Conservation (phyloP, 2,888 invertebrate genomes). For the Diaprepes abbreviatus region DNA sequence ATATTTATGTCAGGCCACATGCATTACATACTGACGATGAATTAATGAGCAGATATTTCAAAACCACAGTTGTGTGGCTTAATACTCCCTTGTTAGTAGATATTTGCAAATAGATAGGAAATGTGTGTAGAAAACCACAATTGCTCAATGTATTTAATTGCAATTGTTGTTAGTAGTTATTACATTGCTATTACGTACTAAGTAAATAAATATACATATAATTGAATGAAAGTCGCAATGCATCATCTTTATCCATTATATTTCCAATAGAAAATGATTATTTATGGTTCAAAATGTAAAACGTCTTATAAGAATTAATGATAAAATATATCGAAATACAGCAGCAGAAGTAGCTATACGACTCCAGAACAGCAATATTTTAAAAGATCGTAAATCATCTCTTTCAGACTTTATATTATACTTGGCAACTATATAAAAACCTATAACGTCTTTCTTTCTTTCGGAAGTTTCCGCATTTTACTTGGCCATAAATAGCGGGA, state of each 20-base stretch:
- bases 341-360: conserved; percentile 20
- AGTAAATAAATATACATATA: too few relatives aligned
- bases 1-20: too few relatives aligned
- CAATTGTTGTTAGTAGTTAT: too few relatives aligned
- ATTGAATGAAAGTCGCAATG: too few relatives aligned
- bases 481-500: conserved; percentile 18
- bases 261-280: conserved; percentile 23
- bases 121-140: too few relatives aligned
- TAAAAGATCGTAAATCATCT: conserved; percentile 34
- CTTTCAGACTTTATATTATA: conserved; percentile 20
- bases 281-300: conserved; percentile 31
- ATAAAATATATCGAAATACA: conserved; percentile 30
- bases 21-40: too few relatives aligned
- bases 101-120: too few relatives aligned
- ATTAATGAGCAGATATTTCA: too few relatives aligned
- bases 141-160: too few relatives aligned
- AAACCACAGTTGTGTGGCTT: too few relatives aligned
- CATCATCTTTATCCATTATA: conserved; percentile 15
- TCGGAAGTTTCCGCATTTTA: conserved; percentile 24
- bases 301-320: conserved; percentile 42
- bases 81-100: too few relatives aligned
- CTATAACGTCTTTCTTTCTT: conserved; percentile 18
- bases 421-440: conserved; percentile 27
- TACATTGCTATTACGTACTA: too few relatives aligned
- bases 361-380: conserved; percentile 23